Evolutionary conservation across 2,888 invertebrate species (phyloP), one percentile per base, ranked within the genome.

Genomic region (Trichopria drosophilae): DNA sequence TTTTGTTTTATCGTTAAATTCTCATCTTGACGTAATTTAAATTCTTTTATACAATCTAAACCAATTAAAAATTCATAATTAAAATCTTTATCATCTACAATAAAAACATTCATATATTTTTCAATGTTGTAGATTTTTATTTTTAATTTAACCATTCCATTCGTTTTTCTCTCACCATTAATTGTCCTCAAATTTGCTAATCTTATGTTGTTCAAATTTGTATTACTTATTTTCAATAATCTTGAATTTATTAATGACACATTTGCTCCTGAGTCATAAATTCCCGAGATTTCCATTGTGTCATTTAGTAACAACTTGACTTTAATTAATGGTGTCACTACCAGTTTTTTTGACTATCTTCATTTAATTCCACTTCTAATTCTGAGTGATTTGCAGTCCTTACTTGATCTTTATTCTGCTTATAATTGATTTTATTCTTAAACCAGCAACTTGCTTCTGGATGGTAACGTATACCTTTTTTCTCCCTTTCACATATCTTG

Each of bases 91-190:
- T 34, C 34, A 16, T 61, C 55, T 10, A 61, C 34, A 5, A 61
- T 49, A 22, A 31, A 63, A 7, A 59, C 48, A 19, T 62, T 44
- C 1, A 61, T 29, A 2, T 48, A 10, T 57, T 62, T 16, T 41
- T 62, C 64, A n/a, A n/a, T n/a, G n/a, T 23, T 23, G 10, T 10
- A 35, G 10, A 35, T 35, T n/a, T 35, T 13, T 15, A 35, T 16
- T 2, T 35, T 12, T 20, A 9, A 9, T 16, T 2, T 16, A 12
- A 12, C n/a, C 6, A 16, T 35, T 13, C 35, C 9, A 19, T 35
- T 16, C 35, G 9, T 15, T 16, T 35, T 35, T 20, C 9, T 19
- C 16, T 39, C 2, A 23, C 39, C 39, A 39, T 23, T 23, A 22
- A 39, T 24, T 13, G 22, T 23, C 26, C 1, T 39, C 16, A 23